A percentile compares a stretch with the other conserved stretches of the same genome.
Conservation (phyloP, 1,140 invertebrate genomes). For the Solen grandis region DNA sequence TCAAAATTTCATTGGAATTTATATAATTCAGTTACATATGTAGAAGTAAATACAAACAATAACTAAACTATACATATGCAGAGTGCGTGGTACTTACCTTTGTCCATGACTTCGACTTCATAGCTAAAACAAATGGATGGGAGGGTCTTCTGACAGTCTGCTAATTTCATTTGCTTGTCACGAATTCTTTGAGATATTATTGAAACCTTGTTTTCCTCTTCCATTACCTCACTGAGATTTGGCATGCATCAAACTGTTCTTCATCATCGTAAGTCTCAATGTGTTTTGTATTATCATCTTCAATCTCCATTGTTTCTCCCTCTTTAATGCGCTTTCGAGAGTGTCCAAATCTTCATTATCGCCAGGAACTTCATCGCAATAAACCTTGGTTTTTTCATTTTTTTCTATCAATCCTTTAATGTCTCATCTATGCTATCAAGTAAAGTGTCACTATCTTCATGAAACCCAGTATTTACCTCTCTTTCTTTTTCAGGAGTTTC, state of each 20-base stretch:
- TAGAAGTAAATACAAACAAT: too few relatives aligned
- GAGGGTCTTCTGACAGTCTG: slow-evolving; percentile 34
- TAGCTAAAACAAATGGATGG: slow-evolving; percentile 52
- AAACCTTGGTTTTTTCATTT: background rate
- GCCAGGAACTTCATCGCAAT: background rate
- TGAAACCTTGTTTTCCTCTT: background rate
- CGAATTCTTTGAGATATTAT: background rate
- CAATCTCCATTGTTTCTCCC: background rate
- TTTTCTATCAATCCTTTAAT: background rate
- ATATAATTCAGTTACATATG: too few relatives aligned
- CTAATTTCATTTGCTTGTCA: slow-evolving; percentile 14
- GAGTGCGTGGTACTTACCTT: slow-evolving; percentile 17
- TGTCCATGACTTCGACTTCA: slow-evolving; percentile 42
- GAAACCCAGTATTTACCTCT: background rate
- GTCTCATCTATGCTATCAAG: background rate
- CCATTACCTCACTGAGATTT: slow-evolving; percentile 8
- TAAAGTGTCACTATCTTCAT: too few relatives aligned
- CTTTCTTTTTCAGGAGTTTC: background rate
- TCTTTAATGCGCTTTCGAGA: background rate
- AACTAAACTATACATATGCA: too few relatives aligned
- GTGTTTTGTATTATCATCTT: slow-evolving; percentile 9
- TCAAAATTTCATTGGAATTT: background rate
- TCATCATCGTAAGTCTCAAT: slow-evolving; percentile 5
- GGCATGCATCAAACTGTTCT: slow-evolving; percentile 16
- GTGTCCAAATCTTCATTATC: background rate